Evolutionary conservation across 2,888 invertebrate genomes (phyloP).

Genomic region (Sesia apiformis): DNA sequence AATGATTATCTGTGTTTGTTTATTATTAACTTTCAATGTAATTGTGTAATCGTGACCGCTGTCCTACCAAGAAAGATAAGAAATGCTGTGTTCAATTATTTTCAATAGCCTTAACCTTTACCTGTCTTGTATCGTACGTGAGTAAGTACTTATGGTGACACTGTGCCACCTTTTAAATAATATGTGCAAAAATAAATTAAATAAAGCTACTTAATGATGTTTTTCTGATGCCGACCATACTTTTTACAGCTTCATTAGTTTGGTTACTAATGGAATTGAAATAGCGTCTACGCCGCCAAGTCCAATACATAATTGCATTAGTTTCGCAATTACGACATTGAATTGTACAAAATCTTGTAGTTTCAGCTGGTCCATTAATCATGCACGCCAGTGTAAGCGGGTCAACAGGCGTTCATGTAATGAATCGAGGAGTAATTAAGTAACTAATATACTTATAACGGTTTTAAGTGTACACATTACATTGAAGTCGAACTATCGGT

Average conservation of each 20-base stretch:
- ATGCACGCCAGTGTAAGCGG: slow-evolving; percentile 41
- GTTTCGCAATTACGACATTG: slow-evolving; percentile 36
- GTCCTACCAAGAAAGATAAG: too few species aligned
- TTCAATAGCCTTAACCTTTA: too few species aligned
- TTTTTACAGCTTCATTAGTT: not conserved
- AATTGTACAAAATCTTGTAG: slow-evolving; percentile 42
- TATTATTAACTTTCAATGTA: not conserved
- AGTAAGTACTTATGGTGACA: too few species aligned
- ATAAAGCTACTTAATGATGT: not conserved
- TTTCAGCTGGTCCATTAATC: slow-evolving; percentile 50
- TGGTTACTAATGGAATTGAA: not conserved
- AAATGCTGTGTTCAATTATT: too few species aligned
- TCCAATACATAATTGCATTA: slow-evolving; percentile 25
- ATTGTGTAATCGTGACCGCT: too few species aligned
- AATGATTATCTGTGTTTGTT: slow-evolving; percentile 17
- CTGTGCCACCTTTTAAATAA: too few species aligned
- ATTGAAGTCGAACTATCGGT: slow-evolving; percentile 24
- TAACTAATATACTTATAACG: slow-evolving; percentile 53
- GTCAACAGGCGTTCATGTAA: slow-evolving; percentile 34
- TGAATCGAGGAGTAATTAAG: slow-evolving; percentile 65
- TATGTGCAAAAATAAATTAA: too few species aligned
- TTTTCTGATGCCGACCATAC: not conserved
- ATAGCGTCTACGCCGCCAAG: not conserved
- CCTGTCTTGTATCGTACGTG: too few species aligned
- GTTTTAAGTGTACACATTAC: slow-evolving; percentile 33